Conservation (phyloP, 2,888 invertebrate species). For the Rotaria socialis region DNA sequence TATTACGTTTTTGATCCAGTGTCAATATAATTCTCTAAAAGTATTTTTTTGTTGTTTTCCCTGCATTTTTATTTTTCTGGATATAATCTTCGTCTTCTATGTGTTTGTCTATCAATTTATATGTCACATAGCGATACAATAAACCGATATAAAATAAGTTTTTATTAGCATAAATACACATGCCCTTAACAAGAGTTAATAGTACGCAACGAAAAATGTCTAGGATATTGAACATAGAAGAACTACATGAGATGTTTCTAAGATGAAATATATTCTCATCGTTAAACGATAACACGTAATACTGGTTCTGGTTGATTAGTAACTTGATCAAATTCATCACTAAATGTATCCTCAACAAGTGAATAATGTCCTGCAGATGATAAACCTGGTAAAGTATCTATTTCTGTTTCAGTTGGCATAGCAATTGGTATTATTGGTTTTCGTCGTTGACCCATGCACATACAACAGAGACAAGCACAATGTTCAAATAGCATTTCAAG, state of each 20-base stretch:
- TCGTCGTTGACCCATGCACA: not conserved
- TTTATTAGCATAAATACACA: not conserved
- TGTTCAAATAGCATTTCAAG: not conserved
- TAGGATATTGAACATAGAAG: not conserved
- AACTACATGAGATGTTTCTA: not conserved
- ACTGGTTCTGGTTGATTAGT: not conserved
- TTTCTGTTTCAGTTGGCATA: not conserved
- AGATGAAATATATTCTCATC: not conserved
- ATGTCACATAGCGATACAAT: not conserved
- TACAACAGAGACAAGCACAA: not conserved
- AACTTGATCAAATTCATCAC: slow-evolving; percentile 18
- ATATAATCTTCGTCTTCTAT: not conserved
- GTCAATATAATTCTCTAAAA: not conserved
- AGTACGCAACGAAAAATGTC: not conserved
- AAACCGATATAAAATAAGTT: not conserved
- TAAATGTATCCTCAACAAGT: not conserved
- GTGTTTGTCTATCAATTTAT: no score
- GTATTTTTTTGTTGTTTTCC: no score
- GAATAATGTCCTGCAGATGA: not conserved
- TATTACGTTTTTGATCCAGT: not conserved
- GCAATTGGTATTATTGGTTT: not conserved
- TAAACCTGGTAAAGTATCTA: not conserved
- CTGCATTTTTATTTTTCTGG: no score
- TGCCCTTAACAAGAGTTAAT: not conserved
- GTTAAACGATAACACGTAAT: not conserved